Percentiles rank a stretch among this genome's conserved stretches.
These are phyloP conservation scores for Catostylus mosaicus DNA, from an alignment of 30 jellyfish, hydroid and myxozoan genomes.

Conservation along the genomic window DNA sequence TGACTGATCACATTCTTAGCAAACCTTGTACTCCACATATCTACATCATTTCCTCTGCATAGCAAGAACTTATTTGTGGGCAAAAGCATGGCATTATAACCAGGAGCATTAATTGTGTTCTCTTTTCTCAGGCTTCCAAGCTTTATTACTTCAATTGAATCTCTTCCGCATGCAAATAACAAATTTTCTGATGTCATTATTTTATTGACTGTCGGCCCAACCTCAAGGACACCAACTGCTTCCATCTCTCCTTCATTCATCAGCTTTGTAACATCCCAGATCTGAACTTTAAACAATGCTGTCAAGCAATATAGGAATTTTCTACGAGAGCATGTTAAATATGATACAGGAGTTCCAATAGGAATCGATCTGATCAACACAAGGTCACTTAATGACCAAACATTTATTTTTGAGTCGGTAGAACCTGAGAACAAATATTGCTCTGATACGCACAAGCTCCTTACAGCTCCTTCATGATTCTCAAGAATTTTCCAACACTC, in stretches of 20 bases:
- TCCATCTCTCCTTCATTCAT: background rate
- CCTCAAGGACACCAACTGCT: slow-evolving; percentile 12
- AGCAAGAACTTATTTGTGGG: slow-evolving; percentile 55
- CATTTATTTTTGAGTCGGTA: slow-evolving; percentile 65
- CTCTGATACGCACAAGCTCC: slow-evolving; percentile 69
- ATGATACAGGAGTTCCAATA: slow-evolving; percentile 59
- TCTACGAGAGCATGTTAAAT: slow-evolving; percentile 68
- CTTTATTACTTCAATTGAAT: slow-evolving; percentile 30
- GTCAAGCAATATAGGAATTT: slow-evolving; percentile 73
- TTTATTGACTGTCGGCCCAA: slow-evolving; percentile 27
- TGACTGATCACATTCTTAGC: slow-evolving; percentile 42
- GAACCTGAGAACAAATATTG: slow-evolving; percentile 76
- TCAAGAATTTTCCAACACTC: slow-evolving; percentile 60
- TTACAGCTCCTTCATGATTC: slow-evolving; percentile 81
- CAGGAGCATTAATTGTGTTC: slow-evolving; percentile 27
- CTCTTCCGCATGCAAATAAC: slow-evolving; percentile 59
- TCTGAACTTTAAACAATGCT: slow-evolving; percentile 52
- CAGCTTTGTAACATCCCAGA: slow-evolving; percentile 75
- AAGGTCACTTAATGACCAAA: slow-evolving; percentile 59
- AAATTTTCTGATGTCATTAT: slow-evolving; percentile 49
- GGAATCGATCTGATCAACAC: slow-evolving; percentile 8
- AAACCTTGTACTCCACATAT: slow-evolving; percentile 48
- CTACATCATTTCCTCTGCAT: slow-evolving; percentile 40
- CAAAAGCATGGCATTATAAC: slow-evolving; percentile 27
- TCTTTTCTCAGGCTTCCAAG: slow-evolving; percentile 75